Evolutionary conservation across 2,888 invertebrate genomes (phyloP).

Genomic region (Dolichopus griseipennis): DNA sequence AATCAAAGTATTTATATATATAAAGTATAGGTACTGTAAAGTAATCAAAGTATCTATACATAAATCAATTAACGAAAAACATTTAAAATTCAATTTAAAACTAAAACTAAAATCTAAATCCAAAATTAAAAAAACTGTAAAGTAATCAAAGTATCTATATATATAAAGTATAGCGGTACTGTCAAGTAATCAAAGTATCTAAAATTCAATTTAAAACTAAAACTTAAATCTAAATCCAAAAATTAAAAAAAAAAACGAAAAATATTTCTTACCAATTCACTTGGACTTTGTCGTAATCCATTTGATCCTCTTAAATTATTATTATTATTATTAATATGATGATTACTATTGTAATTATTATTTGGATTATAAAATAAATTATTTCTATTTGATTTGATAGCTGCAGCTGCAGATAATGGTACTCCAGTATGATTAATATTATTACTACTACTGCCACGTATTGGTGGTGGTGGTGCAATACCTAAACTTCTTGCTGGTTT

Average conservation of each 20-base stretch:
- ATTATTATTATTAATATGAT: not conserved
- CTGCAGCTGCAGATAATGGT: not conserved
- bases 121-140: too few relatives aligned
- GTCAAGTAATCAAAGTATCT: too few relatives aligned
- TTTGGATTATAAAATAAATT: not conserved
- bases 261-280: conserved; percentile 26
- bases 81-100: too few relatives aligned
- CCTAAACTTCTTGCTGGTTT: conserved; percentile 13
- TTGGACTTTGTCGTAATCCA: conserved; percentile 26
- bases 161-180: too few relatives aligned
- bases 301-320: not conserved
- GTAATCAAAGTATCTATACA: too few relatives aligned
- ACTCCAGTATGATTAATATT: not conserved
- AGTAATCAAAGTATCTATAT: too few relatives aligned
- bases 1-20: too few relatives aligned
- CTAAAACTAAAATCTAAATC: too few relatives aligned
- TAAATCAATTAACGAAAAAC: too few relatives aligned
- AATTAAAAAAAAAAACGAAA: not conserved
- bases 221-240: too few relatives aligned
- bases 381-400: not conserved
- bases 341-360: not conserved
- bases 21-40: too few relatives aligned
- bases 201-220: too few relatives aligned
- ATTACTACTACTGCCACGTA: conserved; percentile 3
- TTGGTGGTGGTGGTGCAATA: conserved; percentile 8